Percentiles rank a stretch among this genome's conserved stretches.
phyloP scores from a whole-genome alignment of 2,888 invertebrate species.

The Pemphredon lugubris region DNA sequence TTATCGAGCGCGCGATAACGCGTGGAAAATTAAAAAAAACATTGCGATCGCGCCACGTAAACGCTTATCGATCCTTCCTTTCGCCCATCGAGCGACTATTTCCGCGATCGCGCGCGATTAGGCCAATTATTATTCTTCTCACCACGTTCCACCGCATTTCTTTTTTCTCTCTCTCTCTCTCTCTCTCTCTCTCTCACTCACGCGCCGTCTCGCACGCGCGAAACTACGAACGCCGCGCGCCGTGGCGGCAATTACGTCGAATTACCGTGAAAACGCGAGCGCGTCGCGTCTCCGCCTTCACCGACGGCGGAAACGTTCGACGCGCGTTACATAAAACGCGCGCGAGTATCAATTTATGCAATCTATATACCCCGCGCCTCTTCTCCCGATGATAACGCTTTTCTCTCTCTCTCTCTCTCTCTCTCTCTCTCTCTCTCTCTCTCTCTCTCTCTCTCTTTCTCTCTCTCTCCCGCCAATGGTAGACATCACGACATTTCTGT shows the following conservation, averaged over 20 bases:
- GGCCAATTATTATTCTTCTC: background rate
- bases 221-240: no score
- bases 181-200: background rate
- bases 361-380: slow-evolving; percentile 18
- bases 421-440: no score
- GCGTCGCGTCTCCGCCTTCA: background rate
- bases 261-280: background rate
- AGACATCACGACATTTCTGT: slow-evolving; percentile 56
- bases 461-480: slow-evolving; percentile 20
- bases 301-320: slow-evolving; percentile 28
- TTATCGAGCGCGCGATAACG: slow-evolving; percentile 12
- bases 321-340: slow-evolving; percentile 12
- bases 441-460: no score
- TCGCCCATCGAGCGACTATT: no score
- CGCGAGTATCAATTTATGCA: slow-evolving; percentile 41
- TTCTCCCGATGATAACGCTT: slow-evolving; percentile 25
- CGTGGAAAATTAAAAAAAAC: slow-evolving; percentile 1
- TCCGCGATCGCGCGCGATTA: no score
- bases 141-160: background rate
- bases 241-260: no score
- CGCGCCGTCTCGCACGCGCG: background rate
- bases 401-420: no score
- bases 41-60: background rate
- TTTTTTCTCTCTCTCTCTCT: background rate
- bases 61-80: no score